Percentiles rank a stretch among this genome's conserved stretches.
Conservation (phyloP, 2,888 invertebrate genomes). For the Mystacides longicornis region DNA sequence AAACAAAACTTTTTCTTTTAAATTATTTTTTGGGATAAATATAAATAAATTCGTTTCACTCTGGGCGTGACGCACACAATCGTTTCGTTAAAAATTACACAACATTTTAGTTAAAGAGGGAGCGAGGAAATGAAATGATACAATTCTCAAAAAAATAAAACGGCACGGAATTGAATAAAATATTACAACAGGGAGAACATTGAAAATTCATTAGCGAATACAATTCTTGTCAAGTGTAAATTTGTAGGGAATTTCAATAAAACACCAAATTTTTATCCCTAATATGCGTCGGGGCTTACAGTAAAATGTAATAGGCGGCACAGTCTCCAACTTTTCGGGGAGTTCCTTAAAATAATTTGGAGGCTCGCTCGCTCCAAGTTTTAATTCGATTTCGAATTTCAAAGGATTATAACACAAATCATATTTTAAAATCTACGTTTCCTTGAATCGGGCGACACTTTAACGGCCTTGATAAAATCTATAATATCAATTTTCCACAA, state of each 20-base stretch:
- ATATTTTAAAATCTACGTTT: constrained; percentile 3
- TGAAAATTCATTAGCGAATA: constrained; percentile 1
- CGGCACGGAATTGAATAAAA: not conserved
- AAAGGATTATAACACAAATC: constrained; percentile 13
- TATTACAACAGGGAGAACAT: constrained; percentile 1
- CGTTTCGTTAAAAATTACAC: not conserved
- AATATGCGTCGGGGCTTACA: constrained; percentile 15
- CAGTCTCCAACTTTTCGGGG: constrained; percentile 11
- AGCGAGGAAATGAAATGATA: not conserved
- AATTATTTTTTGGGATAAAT: too few species aligned
- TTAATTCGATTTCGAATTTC: constrained; percentile 11
- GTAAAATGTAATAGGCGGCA: constrained; percentile 9
- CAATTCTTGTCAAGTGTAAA: not conserved
- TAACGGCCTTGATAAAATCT: not conserved
- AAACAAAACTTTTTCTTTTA: too few species aligned
- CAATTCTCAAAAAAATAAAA: not conserved
- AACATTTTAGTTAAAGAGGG: not conserved
- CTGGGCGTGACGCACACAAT: too few species aligned
- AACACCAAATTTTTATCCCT: not conserved
- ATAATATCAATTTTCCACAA: not conserved
- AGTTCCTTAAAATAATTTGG: constrained; percentile 8
- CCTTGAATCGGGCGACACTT: not conserved
- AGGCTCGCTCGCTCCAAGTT: constrained; percentile 11
- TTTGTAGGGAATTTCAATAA: not conserved
- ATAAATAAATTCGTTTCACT: too few species aligned